phyloP scores from a whole-genome alignment of 2,797 vertebrate species.

The Sorex maritimensis region DNA sequence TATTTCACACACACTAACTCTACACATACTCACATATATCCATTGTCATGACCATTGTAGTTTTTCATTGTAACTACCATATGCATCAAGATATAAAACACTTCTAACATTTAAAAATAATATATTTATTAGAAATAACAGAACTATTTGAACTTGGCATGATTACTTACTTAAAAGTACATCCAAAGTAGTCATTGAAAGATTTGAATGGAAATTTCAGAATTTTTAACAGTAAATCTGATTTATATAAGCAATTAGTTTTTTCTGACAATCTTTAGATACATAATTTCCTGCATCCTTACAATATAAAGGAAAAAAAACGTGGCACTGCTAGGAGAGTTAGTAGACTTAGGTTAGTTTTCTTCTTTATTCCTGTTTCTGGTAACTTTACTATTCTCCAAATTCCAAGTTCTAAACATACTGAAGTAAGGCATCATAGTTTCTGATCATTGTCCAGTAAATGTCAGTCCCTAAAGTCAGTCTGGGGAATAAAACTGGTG shows the following conservation, averaged over 20 bases:
- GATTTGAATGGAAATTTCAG: no score
- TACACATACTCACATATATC: background rate
- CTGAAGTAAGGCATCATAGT: background rate
- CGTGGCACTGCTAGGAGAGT: background rate
- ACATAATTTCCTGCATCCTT: background rate
- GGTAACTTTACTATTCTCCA: background rate
- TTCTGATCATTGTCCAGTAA: background rate
- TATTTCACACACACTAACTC: background rate
- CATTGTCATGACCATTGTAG: no score
- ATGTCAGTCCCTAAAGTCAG: background rate
- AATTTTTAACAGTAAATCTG: no score
- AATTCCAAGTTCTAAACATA: background rate
- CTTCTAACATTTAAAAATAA: background rate
- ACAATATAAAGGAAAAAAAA: background rate
- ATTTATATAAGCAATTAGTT: no score
- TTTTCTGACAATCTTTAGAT: background rate
- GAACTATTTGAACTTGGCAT: no score
- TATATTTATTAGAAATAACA: background rate
- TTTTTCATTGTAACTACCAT: background rate
- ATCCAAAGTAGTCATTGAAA: no score
- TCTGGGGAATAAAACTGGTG: background rate
- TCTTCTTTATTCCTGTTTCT: background rate
- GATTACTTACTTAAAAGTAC: no score
- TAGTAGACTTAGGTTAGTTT: background rate
- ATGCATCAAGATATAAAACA: background rate